A percentile compares a stretch with the other conserved stretches of the same genome.
Evolutionary conservation across 2,113 vertebrate genomes (phyloP).

Genomic region (Phalacrocorax pelagicus): DNA sequence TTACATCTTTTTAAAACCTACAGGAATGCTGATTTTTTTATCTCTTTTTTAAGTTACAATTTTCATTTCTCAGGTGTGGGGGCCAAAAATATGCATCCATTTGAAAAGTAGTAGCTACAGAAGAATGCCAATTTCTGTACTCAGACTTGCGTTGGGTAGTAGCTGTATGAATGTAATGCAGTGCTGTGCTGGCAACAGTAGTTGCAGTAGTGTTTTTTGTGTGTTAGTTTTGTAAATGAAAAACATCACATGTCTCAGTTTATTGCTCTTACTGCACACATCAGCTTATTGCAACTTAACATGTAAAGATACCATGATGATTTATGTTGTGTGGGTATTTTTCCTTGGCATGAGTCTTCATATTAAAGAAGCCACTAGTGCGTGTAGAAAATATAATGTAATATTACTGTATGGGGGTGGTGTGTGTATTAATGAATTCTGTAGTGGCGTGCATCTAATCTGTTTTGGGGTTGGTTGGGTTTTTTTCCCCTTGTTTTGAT

Average conservation of each 20-base stretch:
- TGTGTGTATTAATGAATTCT: background rate
- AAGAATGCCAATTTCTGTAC: background rate
- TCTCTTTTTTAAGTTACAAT: background rate
- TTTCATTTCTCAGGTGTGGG: background rate
- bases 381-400: constrained; percentile 30
- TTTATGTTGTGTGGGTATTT: background rate
- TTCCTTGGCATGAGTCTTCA: background rate
- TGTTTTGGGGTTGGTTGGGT: background rate
- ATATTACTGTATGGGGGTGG: background rate
- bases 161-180: background rate
- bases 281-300: background rate
- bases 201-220: background rate
- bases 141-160: background rate
- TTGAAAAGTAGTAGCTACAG: background rate
- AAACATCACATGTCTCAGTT: background rate
- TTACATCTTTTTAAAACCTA: background rate
- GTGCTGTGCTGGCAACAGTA: background rate
- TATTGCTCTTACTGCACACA: background rate
- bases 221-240: background rate
- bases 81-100: background rate
- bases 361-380: constrained; percentile 46
- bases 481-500: background rate
- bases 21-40: background rate
- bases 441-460: background rate
- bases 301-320: background rate